A percentile compares a stretch with the other conserved stretches of the same genome.
phyloP scores from a whole-genome alignment of 2,113 vertebrate genomes.

The Poeciliopsis prolifica region DNA sequence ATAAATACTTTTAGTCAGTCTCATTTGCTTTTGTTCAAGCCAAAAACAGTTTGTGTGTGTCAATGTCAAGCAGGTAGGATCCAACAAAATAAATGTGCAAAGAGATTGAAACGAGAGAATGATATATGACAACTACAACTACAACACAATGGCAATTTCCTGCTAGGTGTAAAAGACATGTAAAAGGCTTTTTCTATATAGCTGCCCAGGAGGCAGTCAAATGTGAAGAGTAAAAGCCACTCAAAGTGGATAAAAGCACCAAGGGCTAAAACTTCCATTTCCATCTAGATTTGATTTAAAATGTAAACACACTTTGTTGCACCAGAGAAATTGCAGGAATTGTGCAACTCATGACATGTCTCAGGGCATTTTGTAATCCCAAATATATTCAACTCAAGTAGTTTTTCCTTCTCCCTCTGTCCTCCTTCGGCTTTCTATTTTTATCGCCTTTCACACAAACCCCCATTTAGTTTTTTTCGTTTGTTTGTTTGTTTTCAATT shows the following conservation, averaged over 20 bases:
- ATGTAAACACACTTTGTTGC: conserved; percentile 69
- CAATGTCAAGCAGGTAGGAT: background rate
- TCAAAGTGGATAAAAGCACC: conserved; percentile 59
- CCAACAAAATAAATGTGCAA: background rate
- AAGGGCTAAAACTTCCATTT: conserved; percentile 57
- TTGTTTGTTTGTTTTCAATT: background rate
- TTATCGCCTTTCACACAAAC: background rate
- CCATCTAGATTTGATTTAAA: conserved; percentile 74
- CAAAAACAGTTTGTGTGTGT: background rate
- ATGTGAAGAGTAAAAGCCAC: conserved; percentile 60
- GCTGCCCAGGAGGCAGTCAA: conserved; percentile 43
- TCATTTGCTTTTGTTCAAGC: too few species aligned
- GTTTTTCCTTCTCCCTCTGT: background rate
- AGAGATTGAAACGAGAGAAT: background rate
- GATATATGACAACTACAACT: conserved; percentile 11
- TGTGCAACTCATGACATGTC: conserved; percentile 51
- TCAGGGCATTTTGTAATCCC: conserved; percentile 54
- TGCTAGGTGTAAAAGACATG: conserved; percentile 20
- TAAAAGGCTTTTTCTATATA: conserved; percentile 38
- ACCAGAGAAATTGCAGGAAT: conserved; percentile 49
- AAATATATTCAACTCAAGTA: conserved; percentile 10
- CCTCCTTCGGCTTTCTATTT: background rate
- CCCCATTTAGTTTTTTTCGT: background rate
- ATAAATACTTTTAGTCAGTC: too few species aligned
- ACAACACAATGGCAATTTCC: conserved; percentile 37